phyloP scores from a whole-genome alignment of 53 echinoderm and acorn worm species.

The Arbacia lixula region DNA sequence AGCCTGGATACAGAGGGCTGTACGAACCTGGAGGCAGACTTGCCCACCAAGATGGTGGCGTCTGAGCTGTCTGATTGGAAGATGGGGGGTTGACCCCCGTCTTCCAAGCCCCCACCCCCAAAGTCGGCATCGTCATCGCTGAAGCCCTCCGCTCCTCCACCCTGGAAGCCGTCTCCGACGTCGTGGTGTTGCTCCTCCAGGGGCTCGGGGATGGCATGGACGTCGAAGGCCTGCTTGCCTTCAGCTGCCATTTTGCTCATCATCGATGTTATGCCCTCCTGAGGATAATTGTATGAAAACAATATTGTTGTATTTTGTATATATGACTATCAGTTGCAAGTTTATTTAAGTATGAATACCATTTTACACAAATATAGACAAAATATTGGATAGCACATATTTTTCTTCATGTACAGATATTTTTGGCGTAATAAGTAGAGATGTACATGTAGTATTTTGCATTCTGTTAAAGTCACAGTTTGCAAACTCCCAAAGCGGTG shows the following conservation, averaged over 20 bases:
- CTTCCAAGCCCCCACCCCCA: constrained; percentile 25
- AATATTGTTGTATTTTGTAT: too few species aligned
- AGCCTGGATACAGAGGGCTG: constrained; percentile 54
- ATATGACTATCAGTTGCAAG: too few species aligned
- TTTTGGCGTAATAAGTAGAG: too few species aligned
- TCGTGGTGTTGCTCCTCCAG: constrained; percentile 75
- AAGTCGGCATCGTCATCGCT: constrained; percentile 73
- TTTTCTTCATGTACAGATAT: too few species aligned
- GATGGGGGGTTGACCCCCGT: constrained; percentile 69
- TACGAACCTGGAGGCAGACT: constrained; percentile 55
- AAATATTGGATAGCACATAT: too few species aligned
- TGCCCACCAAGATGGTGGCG: constrained; percentile 66
- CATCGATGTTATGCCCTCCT: constrained; percentile 69
- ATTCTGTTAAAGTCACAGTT: too few species aligned
- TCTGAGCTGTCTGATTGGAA: constrained; percentile 74
- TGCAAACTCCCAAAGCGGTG: too few species aligned
- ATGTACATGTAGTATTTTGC: too few species aligned
- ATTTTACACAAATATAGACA: too few species aligned
- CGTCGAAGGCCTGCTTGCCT: constrained; percentile 87
- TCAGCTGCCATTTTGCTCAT: constrained; percentile 63
- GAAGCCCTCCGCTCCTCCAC: constrained; percentile 74
- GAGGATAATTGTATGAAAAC: too few species aligned
- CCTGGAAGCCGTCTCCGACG: constrained; percentile 57
- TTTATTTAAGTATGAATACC: too few species aligned
- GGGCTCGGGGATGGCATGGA: constrained; percentile 90